Conservation (phyloP, 2,797 vertebrate genomes). For the Coluber constrictor region DNA sequence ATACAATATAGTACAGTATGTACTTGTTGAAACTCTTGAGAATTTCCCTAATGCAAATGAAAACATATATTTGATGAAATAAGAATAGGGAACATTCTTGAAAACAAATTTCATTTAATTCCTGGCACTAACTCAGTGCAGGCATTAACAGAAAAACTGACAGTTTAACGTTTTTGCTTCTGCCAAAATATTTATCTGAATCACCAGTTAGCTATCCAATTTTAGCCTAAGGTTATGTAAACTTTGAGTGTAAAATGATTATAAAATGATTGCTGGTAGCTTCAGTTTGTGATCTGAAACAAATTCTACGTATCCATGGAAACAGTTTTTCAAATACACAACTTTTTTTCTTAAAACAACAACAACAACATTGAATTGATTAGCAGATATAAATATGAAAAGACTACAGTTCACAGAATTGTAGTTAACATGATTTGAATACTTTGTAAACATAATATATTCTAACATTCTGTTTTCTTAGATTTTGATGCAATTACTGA, state of each 20-base stretch:
- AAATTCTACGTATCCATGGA: neutral
- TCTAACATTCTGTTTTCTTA: slow-evolving; percentile 58
- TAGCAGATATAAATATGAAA: slow-evolving; percentile 4
- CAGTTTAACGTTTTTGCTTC: neutral
- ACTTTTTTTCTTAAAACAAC: neutral
- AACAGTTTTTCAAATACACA: neutral
- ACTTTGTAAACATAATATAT: slow-evolving; percentile 11
- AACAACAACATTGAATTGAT: neutral
- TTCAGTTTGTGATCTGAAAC: neutral
- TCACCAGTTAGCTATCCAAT: neutral
- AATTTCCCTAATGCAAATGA: neutral
- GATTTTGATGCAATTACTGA: slow-evolving; percentile 98
- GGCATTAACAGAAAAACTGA: neutral
- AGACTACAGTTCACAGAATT: neutral
- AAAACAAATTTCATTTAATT: neutral
- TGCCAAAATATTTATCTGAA: neutral
- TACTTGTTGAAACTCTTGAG: neutral
- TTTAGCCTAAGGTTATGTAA: neutral
- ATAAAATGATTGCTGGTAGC: neutral
- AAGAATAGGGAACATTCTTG: neutral
- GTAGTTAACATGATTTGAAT: neutral
- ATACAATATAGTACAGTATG: neutral
- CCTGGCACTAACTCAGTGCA: neutral
- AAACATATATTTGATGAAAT: neutral
- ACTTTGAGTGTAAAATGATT: neutral